Evolutionary conservation across 1,140 invertebrate genomes (phyloP).

Genomic region (Ceratoteleas bidentatus): DNA sequence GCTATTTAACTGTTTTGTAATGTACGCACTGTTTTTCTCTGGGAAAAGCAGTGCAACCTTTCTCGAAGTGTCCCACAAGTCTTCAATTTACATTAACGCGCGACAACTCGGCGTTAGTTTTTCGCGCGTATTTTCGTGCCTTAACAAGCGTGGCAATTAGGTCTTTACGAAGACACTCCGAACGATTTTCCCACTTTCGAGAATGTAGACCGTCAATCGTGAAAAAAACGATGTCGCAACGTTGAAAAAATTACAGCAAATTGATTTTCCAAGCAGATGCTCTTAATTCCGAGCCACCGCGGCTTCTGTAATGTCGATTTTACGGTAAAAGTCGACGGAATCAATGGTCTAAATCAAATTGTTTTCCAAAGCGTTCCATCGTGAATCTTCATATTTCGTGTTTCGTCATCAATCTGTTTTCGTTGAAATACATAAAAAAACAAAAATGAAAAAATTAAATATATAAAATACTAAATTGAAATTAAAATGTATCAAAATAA

Average conservation of each 20-base stretch:
- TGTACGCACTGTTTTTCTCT: conserved; percentile 39
- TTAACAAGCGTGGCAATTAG: no score
- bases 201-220: not conserved
- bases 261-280: conserved; percentile 35
- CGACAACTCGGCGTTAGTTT: no score
- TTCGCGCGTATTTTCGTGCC: no score
- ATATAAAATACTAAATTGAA: no score
- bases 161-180: no score
- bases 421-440: no score
- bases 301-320: conserved; percentile 34
- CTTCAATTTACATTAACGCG: conserved; percentile 20
- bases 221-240: conserved; percentile 6
- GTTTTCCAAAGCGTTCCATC: conserved; percentile 7
- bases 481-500: no score
- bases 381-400: no score
- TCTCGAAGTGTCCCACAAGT: conserved; percentile 24
- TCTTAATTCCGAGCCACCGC: conserved; percentile 13
- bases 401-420: no score
- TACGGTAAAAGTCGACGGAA: conserved; percentile 41
- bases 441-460: no score
- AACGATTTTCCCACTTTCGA: not conserved
- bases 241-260: conserved; percentile 24
- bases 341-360: conserved; percentile 32
- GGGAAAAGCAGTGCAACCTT: conserved; percentile 18
- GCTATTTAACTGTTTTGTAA: conserved; percentile 47